Conservation (phyloP, 2,797 vertebrate species). For the Alectoris magna region DNA sequence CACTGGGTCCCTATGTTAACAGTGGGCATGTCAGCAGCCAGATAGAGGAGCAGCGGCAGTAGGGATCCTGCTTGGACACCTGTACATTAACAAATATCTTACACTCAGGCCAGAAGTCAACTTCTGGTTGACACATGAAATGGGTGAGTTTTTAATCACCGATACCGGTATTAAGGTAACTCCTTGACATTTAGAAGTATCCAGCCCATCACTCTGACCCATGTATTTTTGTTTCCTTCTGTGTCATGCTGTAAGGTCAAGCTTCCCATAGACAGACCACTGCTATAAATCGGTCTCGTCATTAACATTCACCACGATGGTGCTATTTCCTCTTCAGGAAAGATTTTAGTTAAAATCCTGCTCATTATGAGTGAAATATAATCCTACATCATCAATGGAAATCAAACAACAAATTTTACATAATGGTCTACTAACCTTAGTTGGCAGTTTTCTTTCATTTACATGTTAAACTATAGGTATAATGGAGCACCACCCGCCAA, state of each 20-base stretch:
- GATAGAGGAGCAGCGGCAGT: not conserved
- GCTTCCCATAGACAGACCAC: not conserved
- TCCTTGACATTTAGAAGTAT: not conserved
- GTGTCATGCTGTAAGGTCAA: not conserved
- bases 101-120: not conserved
- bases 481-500: not conserved
- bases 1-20: not conserved
- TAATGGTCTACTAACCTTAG: not conserved
- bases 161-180: no score
- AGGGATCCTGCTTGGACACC: not conserved
- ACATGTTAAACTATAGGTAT: not conserved
- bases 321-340: not conserved
- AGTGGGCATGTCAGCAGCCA: fast-evolving
- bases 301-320: not conserved
- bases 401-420: not conserved
- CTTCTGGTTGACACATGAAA: not conserved
- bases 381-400: not conserved
- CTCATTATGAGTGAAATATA: not conserved
- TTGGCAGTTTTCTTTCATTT: not conserved
- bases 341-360: not conserved
- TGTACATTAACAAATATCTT: not conserved
- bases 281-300: not conserved
- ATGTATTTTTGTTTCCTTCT: not conserved
- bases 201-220: not conserved
- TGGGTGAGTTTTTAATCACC: not conserved